Evolutionary conservation across 2,888 invertebrate species (phyloP).

Genomic region (Eudemis profundana): DNA sequence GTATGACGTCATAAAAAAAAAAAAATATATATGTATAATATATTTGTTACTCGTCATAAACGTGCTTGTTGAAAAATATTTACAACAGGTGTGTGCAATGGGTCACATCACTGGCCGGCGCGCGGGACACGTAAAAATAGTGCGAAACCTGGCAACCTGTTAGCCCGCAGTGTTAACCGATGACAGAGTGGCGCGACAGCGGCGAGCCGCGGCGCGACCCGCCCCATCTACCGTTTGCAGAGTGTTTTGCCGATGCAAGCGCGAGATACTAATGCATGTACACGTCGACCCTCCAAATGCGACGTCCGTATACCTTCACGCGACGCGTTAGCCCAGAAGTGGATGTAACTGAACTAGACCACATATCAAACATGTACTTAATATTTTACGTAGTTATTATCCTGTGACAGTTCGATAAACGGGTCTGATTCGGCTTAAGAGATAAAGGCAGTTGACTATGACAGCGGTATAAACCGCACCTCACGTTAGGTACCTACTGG

Average conservation of each 20-base stretch:
- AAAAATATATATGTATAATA: background rate
- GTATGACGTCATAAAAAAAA: no score
- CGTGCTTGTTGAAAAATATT: conserved; percentile 35
- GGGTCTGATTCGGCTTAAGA: no score
- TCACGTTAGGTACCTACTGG: no score
- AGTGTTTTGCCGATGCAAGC: conserved; percentile 24
- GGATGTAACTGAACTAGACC: background rate
- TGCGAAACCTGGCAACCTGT: conserved; percentile 82
- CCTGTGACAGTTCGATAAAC: no score
- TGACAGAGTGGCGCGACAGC: conserved; percentile 53
- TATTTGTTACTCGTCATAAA: background rate
- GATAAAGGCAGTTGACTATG: no score
- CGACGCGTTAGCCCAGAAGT: no score
- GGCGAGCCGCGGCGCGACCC: conserved; percentile 48
- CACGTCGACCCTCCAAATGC: background rate
- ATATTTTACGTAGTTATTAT: no score
- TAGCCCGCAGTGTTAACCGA: conserved; percentile 57
- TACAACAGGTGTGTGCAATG: conserved; percentile 80
- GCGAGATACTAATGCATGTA: conserved; percentile 7
- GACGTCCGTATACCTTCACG: no score
- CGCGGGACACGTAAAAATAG: conserved; percentile 80
- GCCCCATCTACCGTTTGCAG: conserved; percentile 52
- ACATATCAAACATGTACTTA: no score
- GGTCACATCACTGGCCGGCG: conserved; percentile 72
- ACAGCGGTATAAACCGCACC: no score